Conservation (phyloP, 2,113 vertebrate species). For the Lophotis ruficrista region DNA sequence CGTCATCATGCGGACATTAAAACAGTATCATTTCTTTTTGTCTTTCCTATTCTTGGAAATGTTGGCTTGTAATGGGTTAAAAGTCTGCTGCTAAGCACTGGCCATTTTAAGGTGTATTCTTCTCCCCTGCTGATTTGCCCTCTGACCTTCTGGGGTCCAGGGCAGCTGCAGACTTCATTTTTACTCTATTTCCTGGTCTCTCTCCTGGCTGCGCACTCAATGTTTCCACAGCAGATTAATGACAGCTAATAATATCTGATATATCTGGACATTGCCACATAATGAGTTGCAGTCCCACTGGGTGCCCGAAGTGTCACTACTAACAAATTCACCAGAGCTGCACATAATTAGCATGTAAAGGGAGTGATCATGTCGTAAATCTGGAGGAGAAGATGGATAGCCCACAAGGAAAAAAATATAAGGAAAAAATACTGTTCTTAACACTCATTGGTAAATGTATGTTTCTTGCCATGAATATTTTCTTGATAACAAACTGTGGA, state of each 20-base stretch:
- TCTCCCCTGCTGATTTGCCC: conserved; percentile 76
- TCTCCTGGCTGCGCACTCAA: conserved; percentile 72
- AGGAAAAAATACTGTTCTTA: conserved; percentile 82
- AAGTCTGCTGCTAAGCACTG: conserved; percentile 53
- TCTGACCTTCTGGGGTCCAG: conserved; percentile 80
- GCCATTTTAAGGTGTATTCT: conserved; percentile 51
- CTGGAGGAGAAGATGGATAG: conserved; percentile 91
- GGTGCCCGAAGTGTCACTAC: conserved; percentile 95
- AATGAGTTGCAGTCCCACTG: conserved; percentile 98
- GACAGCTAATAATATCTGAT: conserved; percentile 99
- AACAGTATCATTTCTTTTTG: background rate
- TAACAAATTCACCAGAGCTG: conserved; percentile 94
- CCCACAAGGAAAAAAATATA: conserved; percentile 71
- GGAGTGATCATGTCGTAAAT: conserved; percentile 90
- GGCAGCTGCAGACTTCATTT: conserved; percentile 77
- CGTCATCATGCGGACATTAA: background rate
- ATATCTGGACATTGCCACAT: conserved; percentile 96
- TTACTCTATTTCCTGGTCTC: conserved; percentile 80
- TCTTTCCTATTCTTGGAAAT: background rate
- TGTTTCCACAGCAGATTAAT: conserved; percentile 96
- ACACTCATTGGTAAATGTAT: conserved; percentile 82
- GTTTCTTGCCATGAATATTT: conserved; percentile 88
- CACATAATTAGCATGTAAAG: conserved; percentile 96
- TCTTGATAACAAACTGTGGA: conserved; percentile 90
- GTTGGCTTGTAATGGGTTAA: background rate